Base-by-base conservation (phyloP, 92 coral and sea anemone species). In the Paragorgia papillata region DNA sequence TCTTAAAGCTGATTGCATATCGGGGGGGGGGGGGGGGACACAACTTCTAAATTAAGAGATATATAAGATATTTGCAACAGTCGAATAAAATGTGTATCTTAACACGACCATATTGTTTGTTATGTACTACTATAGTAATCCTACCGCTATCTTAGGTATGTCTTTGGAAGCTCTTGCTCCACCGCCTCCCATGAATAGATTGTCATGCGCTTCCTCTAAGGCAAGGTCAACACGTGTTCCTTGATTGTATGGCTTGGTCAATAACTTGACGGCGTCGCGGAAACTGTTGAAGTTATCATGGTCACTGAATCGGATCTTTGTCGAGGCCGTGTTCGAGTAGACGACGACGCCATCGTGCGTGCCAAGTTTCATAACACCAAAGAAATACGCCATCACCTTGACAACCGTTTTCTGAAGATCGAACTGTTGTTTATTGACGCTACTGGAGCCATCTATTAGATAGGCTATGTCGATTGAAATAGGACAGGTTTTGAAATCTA, bases 321-420 rank as follows among this genome's bases (percentile, higher is more conserved):
- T 35, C 0, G 26, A 8, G 26, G 78, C 78, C 9, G 63, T 55
- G 1, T 30, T 26, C 0, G 62, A 57, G 28, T 71, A 71, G 14
- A 49, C 57, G 5, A 71, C 29, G 14, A 71, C 78, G 13, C 63
- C 78, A 9, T 34, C 19, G 44, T 71, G 78, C 30, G 78, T 71
- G 25, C 78, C 78, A 0, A 53, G 64, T 25, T 53, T 71, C 78
- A 71, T 71, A 4, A 71, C 64, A 20, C 78, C 78, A 18, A 71
- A 71, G 48, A 71, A 71, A 21, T 71, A 71, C 51, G 78, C 78
- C 78, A 71, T 71, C 43, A 71, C 78, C 35, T 71, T 71, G 31
- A 71, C 78, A 8, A 71, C 63, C 0, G 78, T 71, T 54, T 71
- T 71, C 29, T 71, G 41, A 13, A 71, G 26, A 0, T 71, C 78